A percentile compares a stretch with the other conserved stretches of the same genome.
Evolutionary conservation across 2,113 vertebrate genomes (phyloP).

Genomic region (Kryptolebias marmoratus): DNA sequence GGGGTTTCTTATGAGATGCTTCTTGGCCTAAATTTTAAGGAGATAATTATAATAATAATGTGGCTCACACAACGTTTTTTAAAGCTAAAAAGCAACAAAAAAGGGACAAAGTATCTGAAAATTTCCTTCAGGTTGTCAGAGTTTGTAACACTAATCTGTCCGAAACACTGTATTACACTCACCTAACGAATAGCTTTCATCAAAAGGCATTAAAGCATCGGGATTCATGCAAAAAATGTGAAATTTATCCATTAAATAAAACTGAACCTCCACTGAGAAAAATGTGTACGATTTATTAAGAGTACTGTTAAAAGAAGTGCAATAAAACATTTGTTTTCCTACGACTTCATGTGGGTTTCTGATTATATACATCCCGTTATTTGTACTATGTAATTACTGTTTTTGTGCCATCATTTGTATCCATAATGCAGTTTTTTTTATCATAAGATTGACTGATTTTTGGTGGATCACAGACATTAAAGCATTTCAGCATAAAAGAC

Average conservation of each 20-base stretch:
- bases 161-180: constrained; percentile 16
- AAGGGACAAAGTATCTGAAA: constrained; percentile 5
- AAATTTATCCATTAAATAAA: constrained; percentile 27
- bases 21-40: too few species aligned
- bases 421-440: not conserved
- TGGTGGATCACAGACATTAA: not conserved
- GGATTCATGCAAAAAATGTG: constrained; percentile 17
- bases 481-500: not conserved
- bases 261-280: not conserved
- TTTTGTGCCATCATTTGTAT: too few species aligned
- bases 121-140: constrained; percentile 7
- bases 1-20: not conserved
- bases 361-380: not conserved
- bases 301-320: constrained; percentile 45
- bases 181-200: constrained; percentile 8
- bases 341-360: not conserved
- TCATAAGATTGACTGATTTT: not conserved
- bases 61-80: constrained; percentile 15
- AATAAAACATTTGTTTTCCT: constrained; percentile 62
- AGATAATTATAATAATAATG: not conserved
- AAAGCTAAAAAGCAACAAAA: constrained; percentile 24
- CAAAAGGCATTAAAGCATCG: not conserved
- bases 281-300: constrained; percentile 15
- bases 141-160: constrained; percentile 19
- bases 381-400: not conserved